Evolutionary conservation across 2,113 vertebrate genomes (phyloP), one percentile per base, ranked within the genome.

Genomic region (Dromiciops gliroides): DNA sequence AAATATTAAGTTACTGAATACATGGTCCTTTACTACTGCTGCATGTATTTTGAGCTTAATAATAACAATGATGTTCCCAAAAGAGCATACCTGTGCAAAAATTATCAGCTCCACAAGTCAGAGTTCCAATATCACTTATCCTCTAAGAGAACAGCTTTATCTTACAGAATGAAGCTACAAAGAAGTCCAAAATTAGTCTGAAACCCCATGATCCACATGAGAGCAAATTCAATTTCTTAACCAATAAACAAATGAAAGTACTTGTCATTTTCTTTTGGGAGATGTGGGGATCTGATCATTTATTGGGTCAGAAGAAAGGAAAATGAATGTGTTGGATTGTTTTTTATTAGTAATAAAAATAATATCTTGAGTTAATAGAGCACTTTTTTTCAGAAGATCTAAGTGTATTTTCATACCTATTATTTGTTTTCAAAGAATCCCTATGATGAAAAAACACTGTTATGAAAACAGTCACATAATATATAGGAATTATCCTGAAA

Each of bases 371-470:
- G 11, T 97, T 97, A 97, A 97, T 90, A 56, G 90, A 89, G 9
- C 92, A 92, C 48, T 52, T 98, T 97, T 95, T 95, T 96, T 97
- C 97, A 95, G 95, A 97, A 97, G 96, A 97, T 97, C 96, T 96
- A 94, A 97, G 94, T 93, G 7, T 26, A 6, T 93, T 92, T 91
- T 51, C 50, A 92, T 50, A 83, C 51, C 93, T 94, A 88, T 48
- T 93, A 49, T 92, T 93, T 88, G 90, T 94, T 88, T 94, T 95
- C 90, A 90, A 3, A 47, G 75, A 48, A 93, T 91, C 95, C 37
- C 50, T 94, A 91, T 92, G 91, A 96, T 95, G 96, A 93, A 95
- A 95, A 96, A 91, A 91, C 60, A 28, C 52, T 89, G 49, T 96
- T 97, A 92, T 94, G 96, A 96, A 97, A 95, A n/a, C 67, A 95